phyloP scores from a whole-genome alignment of 2,888 invertebrate genomes.

The Podotricha telesiphe region DNA sequence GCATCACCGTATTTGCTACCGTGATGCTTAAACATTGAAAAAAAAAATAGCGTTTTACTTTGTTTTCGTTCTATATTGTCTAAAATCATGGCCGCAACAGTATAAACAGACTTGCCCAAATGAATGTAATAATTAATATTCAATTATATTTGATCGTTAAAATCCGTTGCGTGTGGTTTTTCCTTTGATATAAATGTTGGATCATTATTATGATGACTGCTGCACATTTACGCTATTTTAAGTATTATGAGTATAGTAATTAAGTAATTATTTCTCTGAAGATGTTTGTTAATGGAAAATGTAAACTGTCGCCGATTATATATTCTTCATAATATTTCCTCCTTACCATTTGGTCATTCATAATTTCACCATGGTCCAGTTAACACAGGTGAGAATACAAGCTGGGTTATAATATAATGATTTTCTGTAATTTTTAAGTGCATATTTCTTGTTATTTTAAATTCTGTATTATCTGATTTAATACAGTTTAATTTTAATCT shows the following conservation, averaged over 20 bases:
- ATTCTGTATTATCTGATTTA: no score
- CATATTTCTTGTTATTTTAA: not conserved
- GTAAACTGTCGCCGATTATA: not conserved
- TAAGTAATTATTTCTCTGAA: conserved; percentile 16
- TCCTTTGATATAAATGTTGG: conserved; percentile 26
- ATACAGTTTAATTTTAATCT: no score
- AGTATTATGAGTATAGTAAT: not conserved
- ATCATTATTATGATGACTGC: conserved; percentile 25
- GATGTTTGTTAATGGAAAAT: conserved; percentile 6
- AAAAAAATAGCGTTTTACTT: not conserved
- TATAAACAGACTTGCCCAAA: not conserved
- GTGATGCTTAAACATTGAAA: no score
- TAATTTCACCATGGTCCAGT: conserved; percentile 21
- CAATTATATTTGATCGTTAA: conserved; percentile 34
- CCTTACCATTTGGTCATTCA: conserved; percentile 17
- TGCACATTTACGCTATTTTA: conserved; percentile 4
- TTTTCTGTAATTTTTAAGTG: not conserved
- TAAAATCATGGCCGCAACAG: not conserved
- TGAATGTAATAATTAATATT: conserved; percentile 33
- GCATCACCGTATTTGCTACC: no score
- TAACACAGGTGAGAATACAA: conserved; percentile 29
- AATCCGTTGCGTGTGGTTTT: conserved; percentile 37
- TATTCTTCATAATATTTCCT: conserved; percentile 11
- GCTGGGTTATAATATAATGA: conserved; percentile 1
- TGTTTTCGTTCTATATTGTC: not conserved